Evolutionary conservation across 2,113 vertebrate genomes (phyloP), one percentile per base, ranked within the genome.

Genomic region (Oxyura jamaicensis): DNA sequence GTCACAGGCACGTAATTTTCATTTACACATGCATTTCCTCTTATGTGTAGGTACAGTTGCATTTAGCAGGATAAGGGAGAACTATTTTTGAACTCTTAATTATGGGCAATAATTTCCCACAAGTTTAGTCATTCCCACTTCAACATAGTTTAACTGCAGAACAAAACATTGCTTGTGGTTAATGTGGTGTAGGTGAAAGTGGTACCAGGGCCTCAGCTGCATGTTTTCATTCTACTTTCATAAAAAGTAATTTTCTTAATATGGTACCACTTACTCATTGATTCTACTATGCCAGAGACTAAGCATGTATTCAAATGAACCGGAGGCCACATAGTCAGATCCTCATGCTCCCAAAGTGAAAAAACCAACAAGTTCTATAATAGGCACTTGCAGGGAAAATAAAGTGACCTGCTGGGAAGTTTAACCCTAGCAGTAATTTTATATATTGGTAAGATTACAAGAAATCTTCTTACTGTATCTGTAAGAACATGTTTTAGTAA

Each of bases 11-110:
- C 60, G 29, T 16, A 52, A 39, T 91, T 85, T 66, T 76, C 58
- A 85, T 7, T 72, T 74, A 26, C 29, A 48, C 0, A 0, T 50
- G 5, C 13, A 23, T 73, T 90, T 59, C 48, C 33, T 60, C 53
- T 74, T 4, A 7, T 11, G 6, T 26, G 14, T 10, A 13, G 2
- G 2, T 12, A 52, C 1, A 15, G 55, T 22, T 35, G 35, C 42
- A 20, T 76, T 76, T 76, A 76, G 33, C 23, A 53, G 35, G 26
- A 25, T 22, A 33, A 68, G 3, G 19, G 22, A 86, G 56, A 94
- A 23, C 10, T 2, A 6, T 14, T 41, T 62, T 36, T 76, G 35
- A 80, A 16, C 58, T 60, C 5, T 60, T 69, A 35, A 68, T 39
- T 48, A 75, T 15, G 69, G 44, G 42, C 8, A 59, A 15, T 2